A percentile compares a stretch with the other conserved stretches of the same genome.
Evolutionary conservation across 2,888 invertebrate species (phyloP).

Genomic region (Diogma glabrata): DNA sequence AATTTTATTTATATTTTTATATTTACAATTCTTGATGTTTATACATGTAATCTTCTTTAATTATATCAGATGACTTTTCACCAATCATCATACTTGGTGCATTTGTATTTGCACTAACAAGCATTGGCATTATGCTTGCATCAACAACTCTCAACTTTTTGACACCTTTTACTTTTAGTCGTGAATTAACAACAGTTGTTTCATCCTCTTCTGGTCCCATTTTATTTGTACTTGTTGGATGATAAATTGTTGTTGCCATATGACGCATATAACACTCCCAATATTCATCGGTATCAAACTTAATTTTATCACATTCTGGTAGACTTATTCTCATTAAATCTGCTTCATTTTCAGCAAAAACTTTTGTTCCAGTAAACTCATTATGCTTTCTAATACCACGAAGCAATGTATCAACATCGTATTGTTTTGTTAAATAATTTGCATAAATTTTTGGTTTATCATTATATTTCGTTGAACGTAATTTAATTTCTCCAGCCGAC

Average conservation of each 20-base stretch:
- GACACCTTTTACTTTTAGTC: conserved; percentile 41
- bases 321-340: conserved; percentile 44
- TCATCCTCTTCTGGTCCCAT: conserved; percentile 45
- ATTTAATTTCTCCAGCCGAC: conserved; percentile 43
- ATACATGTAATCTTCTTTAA: conserved; percentile 40
- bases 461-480: conserved; percentile 24
- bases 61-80: conserved; percentile 51
- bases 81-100: conserved; percentile 52
- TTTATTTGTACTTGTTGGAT: conserved; percentile 56
- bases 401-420: conserved; percentile 41
- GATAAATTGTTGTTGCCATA: conserved; percentile 46
- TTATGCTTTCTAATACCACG: conserved; percentile 34
- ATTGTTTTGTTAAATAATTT: conserved; percentile 46
- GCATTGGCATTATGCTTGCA: conserved; percentile 53
- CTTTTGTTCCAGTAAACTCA: conserved; percentile 33
- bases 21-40: neutral
- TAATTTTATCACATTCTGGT: conserved; percentile 22
- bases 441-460: conserved; percentile 23
- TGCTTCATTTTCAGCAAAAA: conserved; percentile 33
- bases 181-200: conserved; percentile 40
- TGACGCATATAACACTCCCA: conserved; percentile 46
- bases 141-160: conserved; percentile 46
- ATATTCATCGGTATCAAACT: conserved; percentile 36
- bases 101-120: conserved; percentile 50
- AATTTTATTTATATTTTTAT: too few species aligned